Evolutionary conservation across 2,113 vertebrate species (phyloP).

Genomic region (Hippocampus comes): DNA sequence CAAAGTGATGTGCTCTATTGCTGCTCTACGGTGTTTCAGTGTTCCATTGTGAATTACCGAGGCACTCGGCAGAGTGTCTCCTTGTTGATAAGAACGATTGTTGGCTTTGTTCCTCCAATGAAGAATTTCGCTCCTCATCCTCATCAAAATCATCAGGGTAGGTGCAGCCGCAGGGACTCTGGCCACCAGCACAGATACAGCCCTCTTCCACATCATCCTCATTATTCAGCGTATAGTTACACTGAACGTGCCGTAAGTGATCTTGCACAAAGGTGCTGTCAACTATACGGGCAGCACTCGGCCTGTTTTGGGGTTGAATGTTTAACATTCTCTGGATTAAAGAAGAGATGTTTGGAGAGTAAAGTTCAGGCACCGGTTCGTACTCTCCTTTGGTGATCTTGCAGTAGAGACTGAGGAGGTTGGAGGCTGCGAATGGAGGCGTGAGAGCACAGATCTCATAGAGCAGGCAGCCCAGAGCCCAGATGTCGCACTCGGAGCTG

Average conservation of each 20-base stretch:
- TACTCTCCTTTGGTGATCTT: constrained; percentile 75
- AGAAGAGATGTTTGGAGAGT: constrained; percentile 55
- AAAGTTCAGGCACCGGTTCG: constrained; percentile 44
- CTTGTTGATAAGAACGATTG: constrained; percentile 27
- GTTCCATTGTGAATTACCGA: constrained; percentile 29
- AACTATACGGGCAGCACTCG: constrained; percentile 65
- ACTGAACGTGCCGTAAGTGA: constrained; percentile 55
- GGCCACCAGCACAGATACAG: constrained; percentile 4
- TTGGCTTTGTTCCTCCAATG: constrained; percentile 50
- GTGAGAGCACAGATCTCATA: constrained; percentile 74
- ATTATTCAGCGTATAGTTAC: constrained; percentile 22
- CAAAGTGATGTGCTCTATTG: too few species aligned
- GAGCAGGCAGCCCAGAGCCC: constrained; percentile 78
- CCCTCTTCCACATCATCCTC: constrained; percentile 17
- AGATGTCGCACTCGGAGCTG: constrained; percentile 77
- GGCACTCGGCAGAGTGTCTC: constrained; percentile 21
- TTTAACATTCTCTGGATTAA: constrained; percentile 67
- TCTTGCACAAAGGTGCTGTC: constrained; percentile 52
- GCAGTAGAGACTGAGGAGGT: constrained; percentile 71
- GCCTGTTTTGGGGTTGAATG: constrained; percentile 65
- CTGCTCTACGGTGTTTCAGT: neutral
- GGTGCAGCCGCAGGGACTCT: constrained; percentile 38
- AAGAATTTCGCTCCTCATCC: constrained; percentile 66
- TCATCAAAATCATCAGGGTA: constrained; percentile 80
- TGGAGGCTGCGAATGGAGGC: constrained; percentile 71